Base-by-base conservation (phyloP, 2,797 vertebrate species). In the Pseudochromis fuscus region DNA sequence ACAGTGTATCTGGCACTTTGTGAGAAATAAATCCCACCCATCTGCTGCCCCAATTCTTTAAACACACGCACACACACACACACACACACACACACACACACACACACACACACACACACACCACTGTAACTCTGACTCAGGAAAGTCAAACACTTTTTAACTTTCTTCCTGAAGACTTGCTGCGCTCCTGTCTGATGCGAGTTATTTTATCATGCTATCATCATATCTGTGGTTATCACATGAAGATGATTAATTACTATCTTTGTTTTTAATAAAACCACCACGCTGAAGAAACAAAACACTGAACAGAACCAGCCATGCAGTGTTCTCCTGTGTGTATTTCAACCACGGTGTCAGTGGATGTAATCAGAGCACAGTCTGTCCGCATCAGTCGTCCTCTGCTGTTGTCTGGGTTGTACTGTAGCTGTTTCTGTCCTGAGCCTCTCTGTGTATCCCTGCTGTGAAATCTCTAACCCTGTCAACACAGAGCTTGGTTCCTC, bases 401-500 rank as follows among this genome's bases (percentile, higher is more conserved):
- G 49, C 28, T 45, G 35, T 23, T 50, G 46, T 60, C 31, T 49
- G 51, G 4, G 15, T 5, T 24, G 31, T 23, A 19, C 46, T 63
- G 24, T 59, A 33, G 38, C 60, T 57, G 57, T 25, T 18, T 65
- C 15, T 58, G 30, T 53, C 21, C 48, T 53, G 2, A 40, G 59
- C 53, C 5, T 50, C 50, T 40, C 4, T 56, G n/a, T 50, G 30
- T 53, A 33, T 38, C 40, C 70, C 63, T 46, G 64, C 57, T 75
- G 69, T 67, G 63, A 79, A 75, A 82, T 66, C 30, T 72, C 52
- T 5, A 67, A 75, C 65, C 35, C 72, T 51, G 23, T 28, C 16
- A 23, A 67, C 73, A 78, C 60, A 75, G 59, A 72, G 67, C 66
- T 37, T 10, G 30, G 61, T 52, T 86, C 65, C 66, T 51, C 69